Evolutionary conservation across 2,888 invertebrate species (phyloP).

Genomic region (Podotricha telesiphe): DNA sequence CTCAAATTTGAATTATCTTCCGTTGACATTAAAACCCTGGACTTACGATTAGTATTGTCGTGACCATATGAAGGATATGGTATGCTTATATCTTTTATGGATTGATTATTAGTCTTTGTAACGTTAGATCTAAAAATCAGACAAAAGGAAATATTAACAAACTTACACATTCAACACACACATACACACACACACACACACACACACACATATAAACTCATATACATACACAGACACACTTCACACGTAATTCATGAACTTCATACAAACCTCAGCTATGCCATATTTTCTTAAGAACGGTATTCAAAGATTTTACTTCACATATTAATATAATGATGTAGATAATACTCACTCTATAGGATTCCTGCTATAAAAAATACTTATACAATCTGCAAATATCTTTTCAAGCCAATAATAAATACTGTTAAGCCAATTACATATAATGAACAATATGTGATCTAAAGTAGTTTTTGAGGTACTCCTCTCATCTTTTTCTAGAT

Average conservation of each 20-base stretch:
- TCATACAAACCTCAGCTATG: too few relatives aligned
- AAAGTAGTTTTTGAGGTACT: slow-evolving; percentile 23
- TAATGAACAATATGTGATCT: slow-evolving; percentile 53
- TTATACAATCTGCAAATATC: slow-evolving; percentile 15
- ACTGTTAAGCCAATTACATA: slow-evolving; percentile 59
- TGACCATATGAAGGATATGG: slow-evolving; percentile 55
- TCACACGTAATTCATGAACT: too few relatives aligned
- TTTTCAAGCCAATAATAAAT: slow-evolving; percentile 51
- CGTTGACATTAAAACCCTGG: slow-evolving; percentile 61
- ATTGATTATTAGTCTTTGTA: slow-evolving; percentile 3
- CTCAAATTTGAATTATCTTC: slow-evolving; percentile 41
- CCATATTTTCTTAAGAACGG: too few relatives aligned
- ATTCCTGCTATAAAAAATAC: slow-evolving; percentile 2
- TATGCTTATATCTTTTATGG: slow-evolving; percentile 23
- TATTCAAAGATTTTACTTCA: too few relatives aligned
- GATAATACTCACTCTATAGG: slow-evolving; percentile 17
- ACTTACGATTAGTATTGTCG: slow-evolving; percentile 63
- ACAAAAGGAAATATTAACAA: not conserved
- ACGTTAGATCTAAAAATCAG: slow-evolving; percentile 23
- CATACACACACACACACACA: too few relatives aligned
- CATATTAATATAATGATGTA: not conserved
- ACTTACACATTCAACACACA: too few relatives aligned
- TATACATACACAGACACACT: too few relatives aligned
- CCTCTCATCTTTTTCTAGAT: not conserved
- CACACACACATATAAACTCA: too few relatives aligned